These are phyloP conservation scores for Rattus rattus DNA, from an alignment of 2,113 vertebrate genomes.

Conservation along the genomic window DNA sequence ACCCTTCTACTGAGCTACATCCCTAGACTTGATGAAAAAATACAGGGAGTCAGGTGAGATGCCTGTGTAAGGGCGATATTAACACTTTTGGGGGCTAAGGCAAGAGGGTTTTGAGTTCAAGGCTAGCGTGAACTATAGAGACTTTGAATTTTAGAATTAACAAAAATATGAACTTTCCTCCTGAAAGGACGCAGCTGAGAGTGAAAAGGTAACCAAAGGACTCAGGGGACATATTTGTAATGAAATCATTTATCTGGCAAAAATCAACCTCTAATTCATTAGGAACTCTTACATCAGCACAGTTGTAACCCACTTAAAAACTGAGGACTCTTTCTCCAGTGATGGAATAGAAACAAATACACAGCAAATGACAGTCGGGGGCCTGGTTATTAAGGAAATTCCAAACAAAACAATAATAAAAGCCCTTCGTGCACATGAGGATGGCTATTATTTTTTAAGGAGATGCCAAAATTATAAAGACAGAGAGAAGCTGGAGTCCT, in stretches of 20 bases:
- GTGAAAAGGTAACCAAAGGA: background rate
- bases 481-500: background rate
- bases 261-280: background rate
- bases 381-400: background rate
- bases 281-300: background rate
- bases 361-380: background rate
- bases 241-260: background rate
- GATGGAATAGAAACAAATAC: background rate
- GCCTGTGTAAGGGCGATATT: background rate
- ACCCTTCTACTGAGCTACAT: background rate
- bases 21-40: background rate
- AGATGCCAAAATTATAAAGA: background rate
- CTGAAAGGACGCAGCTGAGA: background rate
- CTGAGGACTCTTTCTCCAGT: background rate
- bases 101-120: background rate
- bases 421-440: background rate
- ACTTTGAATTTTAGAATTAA: background rate
- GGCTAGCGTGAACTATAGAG: background rate
- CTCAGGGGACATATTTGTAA: constrained; percentile 9
- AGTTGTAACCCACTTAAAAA: background rate
- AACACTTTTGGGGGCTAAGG: background rate
- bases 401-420: background rate
- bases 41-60: background rate
- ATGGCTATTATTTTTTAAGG: background rate
- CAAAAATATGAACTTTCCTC: no score